Percentiles rank a stretch among this genome's conserved stretches.
These are phyloP conservation scores for Microcaecilia unicolor DNA, from an alignment of 2,797 vertebrate genomes.

Conservation along the genomic window DNA sequence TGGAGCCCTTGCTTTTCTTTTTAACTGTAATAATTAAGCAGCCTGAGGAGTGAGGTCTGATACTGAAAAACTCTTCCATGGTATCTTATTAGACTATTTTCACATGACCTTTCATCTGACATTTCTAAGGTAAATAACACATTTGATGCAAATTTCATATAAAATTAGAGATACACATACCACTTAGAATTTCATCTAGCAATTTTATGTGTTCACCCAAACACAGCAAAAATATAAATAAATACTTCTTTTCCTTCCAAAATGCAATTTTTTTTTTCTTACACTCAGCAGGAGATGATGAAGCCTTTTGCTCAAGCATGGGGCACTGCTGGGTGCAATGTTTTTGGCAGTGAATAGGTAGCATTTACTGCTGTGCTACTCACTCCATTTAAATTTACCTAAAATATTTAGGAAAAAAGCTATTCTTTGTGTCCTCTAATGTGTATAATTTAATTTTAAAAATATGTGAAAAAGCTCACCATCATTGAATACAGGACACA, in stretches of 20 bases:
- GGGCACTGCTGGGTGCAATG: slow-evolving; percentile 12
- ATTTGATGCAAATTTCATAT: slow-evolving; percentile 3
- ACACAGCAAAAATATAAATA: slow-evolving; percentile 23
- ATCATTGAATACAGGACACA: too few species aligned
- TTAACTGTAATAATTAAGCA: too few species aligned
- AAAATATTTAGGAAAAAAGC: slow-evolving; percentile 27
- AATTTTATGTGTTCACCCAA: not conserved
- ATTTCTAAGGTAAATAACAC: not conserved
- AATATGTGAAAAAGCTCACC: slow-evolving; percentile 16
- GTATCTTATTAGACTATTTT: slow-evolving; percentile 4
- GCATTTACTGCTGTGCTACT: slow-evolving; percentile 28
- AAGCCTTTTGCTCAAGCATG: slow-evolving; percentile 12
- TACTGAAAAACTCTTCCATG: not conserved
- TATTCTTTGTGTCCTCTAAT: slow-evolving; percentile 21
- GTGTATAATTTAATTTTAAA: slow-evolving; percentile 20
- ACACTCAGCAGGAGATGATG: slow-evolving; percentile 19
- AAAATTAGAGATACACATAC: not conserved
- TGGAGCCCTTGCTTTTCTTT: too few species aligned
- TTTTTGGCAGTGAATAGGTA: slow-evolving; percentile 18
- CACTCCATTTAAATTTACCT: slow-evolving; percentile 33
- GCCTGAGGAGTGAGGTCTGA: not conserved
- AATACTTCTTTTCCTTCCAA: slow-evolving; percentile 17
- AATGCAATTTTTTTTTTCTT: slow-evolving; percentile 28
- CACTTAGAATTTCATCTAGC: slow-evolving; percentile 3
- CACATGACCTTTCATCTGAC: slow-evolving; percentile 12